Evolutionary conservation across 2,888 invertebrate species (phyloP).

Genomic region (Acanthoscelides obtectus): DNA sequence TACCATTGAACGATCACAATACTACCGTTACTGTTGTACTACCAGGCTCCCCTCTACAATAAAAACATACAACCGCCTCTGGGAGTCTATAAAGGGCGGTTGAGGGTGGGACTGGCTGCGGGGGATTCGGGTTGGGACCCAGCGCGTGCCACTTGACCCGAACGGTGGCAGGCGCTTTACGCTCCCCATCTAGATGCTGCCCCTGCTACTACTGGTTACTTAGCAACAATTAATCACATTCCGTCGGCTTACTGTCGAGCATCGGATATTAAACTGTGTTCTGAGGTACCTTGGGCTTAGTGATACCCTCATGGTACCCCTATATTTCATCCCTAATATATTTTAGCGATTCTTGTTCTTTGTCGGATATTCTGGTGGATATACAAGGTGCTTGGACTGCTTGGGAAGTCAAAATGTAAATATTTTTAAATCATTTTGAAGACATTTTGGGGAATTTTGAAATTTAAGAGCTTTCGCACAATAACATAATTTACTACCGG

Average conservation of each 20-base stretch:
- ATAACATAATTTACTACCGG: no score
- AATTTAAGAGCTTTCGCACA: no score
- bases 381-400: no score
- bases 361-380: no score
- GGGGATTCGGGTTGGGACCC: not conserved
- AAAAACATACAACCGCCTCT: not conserved
- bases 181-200: constrained; percentile 10
- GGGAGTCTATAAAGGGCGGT: not conserved
- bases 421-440: no score
- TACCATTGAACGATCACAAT: no score
- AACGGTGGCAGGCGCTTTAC: not conserved
- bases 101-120: not conserved
- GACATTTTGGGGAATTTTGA: no score
- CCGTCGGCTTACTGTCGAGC: constrained; percentile 25
- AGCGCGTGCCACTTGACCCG: not conserved
- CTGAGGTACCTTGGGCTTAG: not conserved
- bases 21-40: no score
- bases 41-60: not conserved
- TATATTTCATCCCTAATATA: no score
- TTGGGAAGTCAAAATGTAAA: no score
- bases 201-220: constrained; percentile 43
- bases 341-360: no score
- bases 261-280: constrained; percentile 11
- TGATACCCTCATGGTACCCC: no score
- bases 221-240: constrained; percentile 49